Percentiles rank a stretch among this genome's conserved stretches.
Evolutionary conservation across 1,140 invertebrate genomes (phyloP).

Genomic region (Drosophila ironensis): DNA sequence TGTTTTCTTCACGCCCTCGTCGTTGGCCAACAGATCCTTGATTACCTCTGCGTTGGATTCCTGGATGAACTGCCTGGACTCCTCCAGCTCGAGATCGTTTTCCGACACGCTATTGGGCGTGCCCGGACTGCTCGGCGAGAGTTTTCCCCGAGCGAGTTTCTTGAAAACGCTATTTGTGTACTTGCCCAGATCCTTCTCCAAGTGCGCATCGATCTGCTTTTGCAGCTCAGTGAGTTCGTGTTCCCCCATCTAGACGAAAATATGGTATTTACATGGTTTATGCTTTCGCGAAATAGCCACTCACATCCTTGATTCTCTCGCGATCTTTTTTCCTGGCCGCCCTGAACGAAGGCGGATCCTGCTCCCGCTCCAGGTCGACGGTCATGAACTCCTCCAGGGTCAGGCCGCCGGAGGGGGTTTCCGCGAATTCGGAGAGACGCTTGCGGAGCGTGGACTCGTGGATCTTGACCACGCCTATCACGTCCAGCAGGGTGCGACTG

Average conservation of each 20-base stretch:
- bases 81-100: conserved; percentile 80
- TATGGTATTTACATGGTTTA: background rate
- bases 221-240: conserved; percentile 88
- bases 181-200: conserved; percentile 86
- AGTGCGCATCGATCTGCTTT: conserved; percentile 88
- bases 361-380: conserved; percentile 97
- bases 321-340: conserved; percentile 93
- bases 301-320: conserved; percentile 89
- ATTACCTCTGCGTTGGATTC: conserved; percentile 85
- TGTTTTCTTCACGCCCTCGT: conserved; percentile 33
- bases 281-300: background rate
- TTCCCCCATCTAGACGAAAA: conserved; percentile 81
- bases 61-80: conserved; percentile 84
- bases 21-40: conserved; percentile 81
- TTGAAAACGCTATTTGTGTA: conserved; percentile 58
- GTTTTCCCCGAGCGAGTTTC: conserved; percentile 28
- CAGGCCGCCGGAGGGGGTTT: conserved; percentile 94
- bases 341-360: conserved; percentile 97
- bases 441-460: conserved; percentile 96
- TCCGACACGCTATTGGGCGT: conserved; percentile 21
- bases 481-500: conserved; percentile 92
- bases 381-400: conserved; percentile 98
- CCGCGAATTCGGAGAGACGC: conserved; percentile 96
- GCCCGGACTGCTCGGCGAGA: background rate
- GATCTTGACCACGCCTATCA: conserved; percentile 97